Percentiles rank a stretch among this genome's conserved stretches.
phyloP scores from a whole-genome alignment of 2,113 vertebrate genomes.

The Sturnus vulgaris region DNA sequence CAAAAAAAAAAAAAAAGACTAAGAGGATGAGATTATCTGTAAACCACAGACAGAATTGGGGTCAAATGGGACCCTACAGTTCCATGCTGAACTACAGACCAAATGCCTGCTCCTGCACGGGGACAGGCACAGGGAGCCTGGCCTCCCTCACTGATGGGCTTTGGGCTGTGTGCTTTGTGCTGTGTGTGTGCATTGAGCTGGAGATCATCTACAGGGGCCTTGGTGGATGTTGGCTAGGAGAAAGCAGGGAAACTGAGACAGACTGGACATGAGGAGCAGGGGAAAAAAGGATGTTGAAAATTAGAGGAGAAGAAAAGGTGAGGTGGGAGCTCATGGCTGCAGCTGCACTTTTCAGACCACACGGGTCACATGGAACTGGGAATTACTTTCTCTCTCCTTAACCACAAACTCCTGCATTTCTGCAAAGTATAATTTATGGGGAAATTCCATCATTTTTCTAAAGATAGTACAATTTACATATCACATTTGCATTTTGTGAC shows the following conservation, averaged over 20 bases:
- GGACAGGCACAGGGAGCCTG: rapidly evolving
- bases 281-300: neutral
- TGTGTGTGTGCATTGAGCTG: neutral
- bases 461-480: neutral
- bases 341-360: neutral
- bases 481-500: neutral
- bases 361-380: neutral
- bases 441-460: neutral
- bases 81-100: neutral
- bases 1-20: neutral
- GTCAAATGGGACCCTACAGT: neutral
- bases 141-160: neutral
- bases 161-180: neutral
- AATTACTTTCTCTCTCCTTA: neutral
- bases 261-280: neutral
- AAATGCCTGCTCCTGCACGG: neutral
- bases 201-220: neutral
- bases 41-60: neutral
- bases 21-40: neutral
- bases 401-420: neutral
- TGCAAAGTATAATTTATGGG: neutral
- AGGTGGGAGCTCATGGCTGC: neutral
- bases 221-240: neutral
- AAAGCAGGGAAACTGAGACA: neutral
- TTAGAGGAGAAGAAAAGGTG: neutral